Evolutionary conservation across 2,113 vertebrate species (phyloP).

Genomic region (Agapornis roseicollis): DNA sequence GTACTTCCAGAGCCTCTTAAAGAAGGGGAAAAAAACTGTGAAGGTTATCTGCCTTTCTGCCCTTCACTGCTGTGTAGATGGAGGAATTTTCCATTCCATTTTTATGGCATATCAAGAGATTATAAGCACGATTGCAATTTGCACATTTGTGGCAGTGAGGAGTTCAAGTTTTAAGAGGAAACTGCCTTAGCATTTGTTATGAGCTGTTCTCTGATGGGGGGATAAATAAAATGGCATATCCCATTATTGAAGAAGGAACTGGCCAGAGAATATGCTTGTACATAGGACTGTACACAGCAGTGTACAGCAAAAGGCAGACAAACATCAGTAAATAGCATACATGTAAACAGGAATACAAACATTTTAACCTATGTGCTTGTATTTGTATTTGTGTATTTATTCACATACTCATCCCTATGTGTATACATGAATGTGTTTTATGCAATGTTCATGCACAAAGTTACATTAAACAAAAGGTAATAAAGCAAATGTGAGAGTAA

Average conservation of each 20-base stretch:
- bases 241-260: neutral
- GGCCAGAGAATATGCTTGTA: neutral
- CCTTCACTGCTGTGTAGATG: neutral
- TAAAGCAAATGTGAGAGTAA: neutral
- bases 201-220: neutral
- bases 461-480: neutral
- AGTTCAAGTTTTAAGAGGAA: neutral
- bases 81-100: neutral
- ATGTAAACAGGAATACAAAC: neutral
- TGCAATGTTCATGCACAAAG: neutral
- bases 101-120: neutral
- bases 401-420: neutral
- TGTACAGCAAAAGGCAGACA: neutral
- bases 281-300: neutral
- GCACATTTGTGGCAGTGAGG: neutral
- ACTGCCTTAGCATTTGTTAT: neutral
- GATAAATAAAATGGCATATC: neutral
- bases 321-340: neutral
- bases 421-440: neutral
- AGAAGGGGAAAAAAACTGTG: neutral
- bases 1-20: conserved; percentile 4
- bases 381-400: neutral
- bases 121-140: neutral
- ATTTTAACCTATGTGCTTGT: neutral
- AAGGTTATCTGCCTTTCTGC: neutral